Percentiles rank a stretch among this genome's conserved stretches.
phyloP scores from a whole-genome alignment of 2,797 vertebrate genomes.

The Aythya fuligula region DNA sequence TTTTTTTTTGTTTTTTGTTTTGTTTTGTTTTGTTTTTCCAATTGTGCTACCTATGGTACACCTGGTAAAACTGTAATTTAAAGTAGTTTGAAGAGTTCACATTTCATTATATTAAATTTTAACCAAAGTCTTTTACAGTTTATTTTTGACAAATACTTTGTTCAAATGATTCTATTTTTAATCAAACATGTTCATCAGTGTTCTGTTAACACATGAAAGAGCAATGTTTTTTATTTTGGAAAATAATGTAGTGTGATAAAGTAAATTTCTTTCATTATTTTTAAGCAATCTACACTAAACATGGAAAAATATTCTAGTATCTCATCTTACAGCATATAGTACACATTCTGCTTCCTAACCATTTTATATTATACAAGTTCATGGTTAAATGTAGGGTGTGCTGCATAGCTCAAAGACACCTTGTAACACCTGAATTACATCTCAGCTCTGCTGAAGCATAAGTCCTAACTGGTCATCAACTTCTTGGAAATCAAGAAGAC shows the following conservation, averaged over 20 bases:
- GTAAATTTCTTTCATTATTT: not conserved
- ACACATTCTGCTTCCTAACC: not conserved
- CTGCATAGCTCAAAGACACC: not conserved
- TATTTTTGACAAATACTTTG: not conserved
- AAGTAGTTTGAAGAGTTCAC: not conserved
- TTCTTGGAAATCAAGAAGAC: not conserved
- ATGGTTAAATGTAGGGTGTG: not conserved
- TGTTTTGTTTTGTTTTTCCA: not conserved
- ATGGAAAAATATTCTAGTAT: not conserved
- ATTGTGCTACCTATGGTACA: not conserved
- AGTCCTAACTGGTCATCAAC: not conserved
- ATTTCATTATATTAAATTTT: not conserved
- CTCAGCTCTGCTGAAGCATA: not conserved
- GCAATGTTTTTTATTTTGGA: accelerated
- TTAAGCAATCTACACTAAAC: not conserved
- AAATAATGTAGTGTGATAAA: not conserved
- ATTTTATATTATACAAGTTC: not conserved
- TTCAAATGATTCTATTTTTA: not conserved
- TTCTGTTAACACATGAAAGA: not conserved
- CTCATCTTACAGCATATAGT: not conserved
- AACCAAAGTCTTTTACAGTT: not conserved
- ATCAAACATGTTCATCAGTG: not conserved
- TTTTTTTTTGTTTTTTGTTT: not conserved
- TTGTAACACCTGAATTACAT: not conserved
- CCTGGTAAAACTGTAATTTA: not conserved